These are phyloP conservation scores for Ceyx erithaca DNA, from an alignment of 2,797 vertebrate species.

Conservation along the genomic window DNA sequence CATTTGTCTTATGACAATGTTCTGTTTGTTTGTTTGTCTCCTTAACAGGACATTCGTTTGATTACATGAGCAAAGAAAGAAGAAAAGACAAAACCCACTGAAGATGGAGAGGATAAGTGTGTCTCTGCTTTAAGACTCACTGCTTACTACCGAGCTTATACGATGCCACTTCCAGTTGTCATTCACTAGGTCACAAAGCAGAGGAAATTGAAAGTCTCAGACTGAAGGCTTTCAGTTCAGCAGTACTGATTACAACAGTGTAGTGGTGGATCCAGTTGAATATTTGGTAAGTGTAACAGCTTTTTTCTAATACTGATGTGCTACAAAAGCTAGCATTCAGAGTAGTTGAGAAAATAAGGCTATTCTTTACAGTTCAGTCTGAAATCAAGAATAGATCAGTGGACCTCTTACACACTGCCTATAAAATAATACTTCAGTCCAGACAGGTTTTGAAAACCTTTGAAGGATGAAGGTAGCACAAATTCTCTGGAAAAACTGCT, in stretches of 20 bases:
- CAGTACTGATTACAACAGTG: background rate
- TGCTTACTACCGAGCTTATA: background rate
- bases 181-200: background rate
- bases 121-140: background rate
- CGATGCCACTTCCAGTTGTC: background rate
- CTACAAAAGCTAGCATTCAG: background rate
- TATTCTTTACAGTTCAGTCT: background rate
- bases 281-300: background rate
- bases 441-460: background rate
- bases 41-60: background rate
- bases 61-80: background rate
- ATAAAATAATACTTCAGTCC: background rate
- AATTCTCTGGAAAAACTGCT: background rate
- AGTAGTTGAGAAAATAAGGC: background rate
- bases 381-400: background rate
- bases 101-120: background rate
- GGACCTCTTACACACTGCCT: background rate
- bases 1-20: background rate
- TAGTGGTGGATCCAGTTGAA: background rate
- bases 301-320: rapidly evolving
- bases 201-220: background rate
- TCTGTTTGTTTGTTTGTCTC: background rate
- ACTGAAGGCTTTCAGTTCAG: background rate
- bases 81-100: background rate
- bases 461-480: background rate